Evolutionary conservation across 2,113 vertebrate genomes (phyloP).

Genomic region (Lophotis ruficrista): DNA sequence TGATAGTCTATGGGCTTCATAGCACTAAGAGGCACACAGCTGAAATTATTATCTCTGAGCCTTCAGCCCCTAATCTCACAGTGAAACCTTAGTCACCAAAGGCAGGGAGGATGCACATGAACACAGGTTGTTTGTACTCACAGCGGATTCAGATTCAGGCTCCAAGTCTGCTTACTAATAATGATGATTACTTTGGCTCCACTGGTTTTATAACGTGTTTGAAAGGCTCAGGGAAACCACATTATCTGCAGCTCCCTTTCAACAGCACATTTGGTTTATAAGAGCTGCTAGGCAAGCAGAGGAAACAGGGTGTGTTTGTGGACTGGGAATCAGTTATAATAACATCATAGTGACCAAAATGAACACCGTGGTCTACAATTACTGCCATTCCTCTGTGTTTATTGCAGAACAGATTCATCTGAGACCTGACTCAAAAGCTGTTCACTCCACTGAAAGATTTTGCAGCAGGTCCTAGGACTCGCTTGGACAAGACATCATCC

Average conservation of each 20-base stretch:
- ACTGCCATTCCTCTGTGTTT: background rate
- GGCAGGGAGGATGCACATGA: background rate
- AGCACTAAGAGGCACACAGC: background rate
- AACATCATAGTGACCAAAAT: conserved; percentile 11
- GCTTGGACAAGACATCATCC: background rate
- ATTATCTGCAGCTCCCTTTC: conserved; percentile 9
- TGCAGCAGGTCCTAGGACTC: background rate
- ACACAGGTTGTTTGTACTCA: background rate
- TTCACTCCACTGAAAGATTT: background rate
- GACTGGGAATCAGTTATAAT: background rate
- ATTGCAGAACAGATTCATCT: background rate
- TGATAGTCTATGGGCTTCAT: background rate
- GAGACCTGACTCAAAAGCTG: background rate
- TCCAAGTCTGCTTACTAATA: background rate
- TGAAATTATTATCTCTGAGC: conserved; percentile 13
- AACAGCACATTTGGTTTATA: background rate
- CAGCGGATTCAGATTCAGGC: background rate
- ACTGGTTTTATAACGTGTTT: background rate
- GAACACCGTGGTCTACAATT: background rate
- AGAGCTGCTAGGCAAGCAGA: background rate
- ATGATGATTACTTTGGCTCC: conserved; percentile 7
- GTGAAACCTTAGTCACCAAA: background rate
- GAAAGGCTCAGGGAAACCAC: conserved; percentile 6
- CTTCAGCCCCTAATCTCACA: conserved; percentile 15
- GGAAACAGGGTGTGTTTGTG: conserved; percentile 1